Percentiles rank a stretch among this genome's conserved stretches.
These are phyloP conservation scores for Sisyra nigra DNA, from an alignment of 2,888 invertebrate genomes.

Conservation along the genomic window DNA sequence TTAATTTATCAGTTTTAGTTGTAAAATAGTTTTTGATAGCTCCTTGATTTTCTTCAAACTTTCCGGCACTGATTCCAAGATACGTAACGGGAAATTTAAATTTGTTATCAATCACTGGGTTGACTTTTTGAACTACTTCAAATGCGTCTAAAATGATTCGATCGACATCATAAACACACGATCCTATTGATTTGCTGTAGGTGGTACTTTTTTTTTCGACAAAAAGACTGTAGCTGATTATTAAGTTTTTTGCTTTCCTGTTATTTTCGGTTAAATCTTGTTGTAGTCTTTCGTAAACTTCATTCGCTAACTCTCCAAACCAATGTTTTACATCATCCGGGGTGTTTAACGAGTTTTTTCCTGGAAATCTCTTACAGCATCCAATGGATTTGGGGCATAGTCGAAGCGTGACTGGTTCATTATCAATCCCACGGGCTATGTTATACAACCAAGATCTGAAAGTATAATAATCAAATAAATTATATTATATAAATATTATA, in stretches of 20 bases:
- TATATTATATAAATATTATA: too few relatives aligned
- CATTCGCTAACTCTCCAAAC: slow-evolving; percentile 63
- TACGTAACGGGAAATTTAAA: slow-evolving; percentile 40
- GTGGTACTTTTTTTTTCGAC: slow-evolving; percentile 35
- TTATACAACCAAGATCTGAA: slow-evolving; percentile 68
- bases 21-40: slow-evolving; percentile 40
- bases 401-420: slow-evolving; percentile 71
- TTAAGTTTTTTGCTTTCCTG: slow-evolving; percentile 62
- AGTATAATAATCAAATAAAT: too few relatives aligned
- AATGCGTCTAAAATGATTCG: slow-evolving; percentile 48
- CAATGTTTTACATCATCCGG: slow-evolving; percentile 56
- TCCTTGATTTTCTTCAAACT: slow-evolving; percentile 50
- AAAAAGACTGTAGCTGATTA: slow-evolving; percentile 49
- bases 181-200: slow-evolving; percentile 46
- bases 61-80: slow-evolving; percentile 62
- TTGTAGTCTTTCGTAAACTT: slow-evolving; percentile 68
- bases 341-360: slow-evolving; percentile 52
- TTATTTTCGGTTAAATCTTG: slow-evolving; percentile 70
- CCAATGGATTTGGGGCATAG: slow-evolving; percentile 87
- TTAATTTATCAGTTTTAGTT: slow-evolving; percentile 19
- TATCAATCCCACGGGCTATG: slow-evolving; percentile 72
- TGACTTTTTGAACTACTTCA: slow-evolving; percentile 43
- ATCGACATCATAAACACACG: slow-evolving; percentile 45
- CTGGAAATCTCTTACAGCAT: slow-evolving; percentile 87
- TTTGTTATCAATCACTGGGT: slow-evolving; percentile 18